Conservation (phyloP, 1,140 invertebrate genomes). For the Bombus consobrinus region DNA sequence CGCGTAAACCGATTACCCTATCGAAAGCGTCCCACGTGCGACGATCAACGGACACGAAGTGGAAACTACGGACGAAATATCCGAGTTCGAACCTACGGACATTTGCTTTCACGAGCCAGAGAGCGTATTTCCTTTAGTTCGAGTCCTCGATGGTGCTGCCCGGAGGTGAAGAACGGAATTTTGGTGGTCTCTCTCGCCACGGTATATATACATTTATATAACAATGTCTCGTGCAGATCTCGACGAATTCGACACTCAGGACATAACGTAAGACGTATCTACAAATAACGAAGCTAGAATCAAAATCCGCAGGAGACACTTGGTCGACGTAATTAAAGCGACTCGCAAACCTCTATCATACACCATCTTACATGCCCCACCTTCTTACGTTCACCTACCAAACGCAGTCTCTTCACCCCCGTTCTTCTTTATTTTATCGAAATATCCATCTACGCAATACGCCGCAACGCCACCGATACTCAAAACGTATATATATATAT, state of each 20-base stretch:
- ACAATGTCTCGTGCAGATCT: neutral
- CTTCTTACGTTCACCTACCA: neutral
- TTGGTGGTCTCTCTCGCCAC: neutral
- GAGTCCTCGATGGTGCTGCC: neutral
- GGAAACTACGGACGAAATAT: neutral
- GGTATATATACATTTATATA: neutral
- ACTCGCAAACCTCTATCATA: neutral
- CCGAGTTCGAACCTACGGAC: neutral
- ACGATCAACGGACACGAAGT: constrained; percentile 35
- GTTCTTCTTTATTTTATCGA: neutral
- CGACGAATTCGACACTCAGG: neutral
- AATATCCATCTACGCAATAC: neutral
- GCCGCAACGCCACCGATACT: neutral
- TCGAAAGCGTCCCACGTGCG: constrained; percentile 53
- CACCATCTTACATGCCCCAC: neutral
- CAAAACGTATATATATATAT: neutral
- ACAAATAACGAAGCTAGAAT: constrained; percentile 5
- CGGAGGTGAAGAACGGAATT: neutral
- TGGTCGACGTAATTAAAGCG: neutral
- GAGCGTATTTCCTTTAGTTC: neutral
- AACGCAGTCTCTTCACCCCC: neutral
- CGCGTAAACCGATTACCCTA: constrained; percentile 67
- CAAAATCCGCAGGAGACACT: neutral
- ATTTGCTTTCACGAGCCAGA: neutral
- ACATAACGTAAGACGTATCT: constrained; percentile 5